phyloP scores from a whole-genome alignment of 1,140 invertebrate genomes.

The Hyles vespertilio region DNA sequence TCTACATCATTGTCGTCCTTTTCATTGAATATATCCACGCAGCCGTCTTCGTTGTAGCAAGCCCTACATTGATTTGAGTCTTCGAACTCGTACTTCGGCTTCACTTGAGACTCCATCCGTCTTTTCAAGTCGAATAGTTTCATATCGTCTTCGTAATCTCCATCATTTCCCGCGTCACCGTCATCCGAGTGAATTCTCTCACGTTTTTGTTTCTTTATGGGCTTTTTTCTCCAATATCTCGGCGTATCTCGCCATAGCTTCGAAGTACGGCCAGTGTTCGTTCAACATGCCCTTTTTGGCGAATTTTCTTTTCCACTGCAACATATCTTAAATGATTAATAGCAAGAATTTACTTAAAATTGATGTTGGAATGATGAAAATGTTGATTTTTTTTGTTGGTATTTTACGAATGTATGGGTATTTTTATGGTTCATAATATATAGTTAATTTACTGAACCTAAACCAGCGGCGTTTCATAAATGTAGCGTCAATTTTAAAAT shows the following conservation, averaged over 20 bases:
- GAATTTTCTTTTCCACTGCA: slow-evolving; percentile 65
- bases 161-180: slow-evolving; percentile 30
- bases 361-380: too few relatives aligned
- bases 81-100: slow-evolving; percentile 38
- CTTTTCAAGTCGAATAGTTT: slow-evolving; percentile 59
- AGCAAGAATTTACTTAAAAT: slow-evolving; percentile 2
- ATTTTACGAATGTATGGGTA: too few relatives aligned
- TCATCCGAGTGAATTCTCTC: slow-evolving; percentile 25
- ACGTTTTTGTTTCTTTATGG: slow-evolving; percentile 24
- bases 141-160: slow-evolving; percentile 56
- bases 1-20: slow-evolving; percentile 43
- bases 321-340: slow-evolving; percentile 12
- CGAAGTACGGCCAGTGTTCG: slow-evolving; percentile 66
- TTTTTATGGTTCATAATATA: too few relatives aligned
- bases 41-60: slow-evolving; percentile 23
- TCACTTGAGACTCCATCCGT: slow-evolving; percentile 25
- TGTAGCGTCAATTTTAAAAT: too few relatives aligned
- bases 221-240: slow-evolving; percentile 19
- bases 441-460: too few relatives aligned
- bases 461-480: too few relatives aligned
- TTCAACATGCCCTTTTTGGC: slow-evolving; percentile 55
- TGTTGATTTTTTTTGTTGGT: neutral
- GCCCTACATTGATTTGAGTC: slow-evolving; percentile 27
- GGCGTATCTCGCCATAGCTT: slow-evolving; percentile 46
- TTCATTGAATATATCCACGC: slow-evolving; percentile 44